Evolutionary conservation across 2,797 vertebrate species (phyloP), one percentile per base, ranked within the genome.

Genomic region (Sylvia borin): DNA sequence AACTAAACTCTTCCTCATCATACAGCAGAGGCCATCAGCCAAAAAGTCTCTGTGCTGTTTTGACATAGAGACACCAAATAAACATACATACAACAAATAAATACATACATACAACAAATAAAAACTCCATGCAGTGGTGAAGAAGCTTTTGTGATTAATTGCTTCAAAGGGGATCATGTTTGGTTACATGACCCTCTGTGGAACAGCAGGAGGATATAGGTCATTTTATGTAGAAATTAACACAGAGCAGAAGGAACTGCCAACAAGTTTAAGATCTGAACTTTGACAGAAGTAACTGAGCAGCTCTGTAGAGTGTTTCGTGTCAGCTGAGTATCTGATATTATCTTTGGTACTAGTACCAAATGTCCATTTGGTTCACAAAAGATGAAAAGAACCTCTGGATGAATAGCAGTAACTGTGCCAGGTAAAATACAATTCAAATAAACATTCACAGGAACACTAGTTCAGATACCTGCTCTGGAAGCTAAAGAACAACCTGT

Each of bases 301-400:
- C 62, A 81, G 47, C n/a, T 92, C 43, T 31, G 21, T 13, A 48
- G 43, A 31, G 19, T 85, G 89, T 85, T 95, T 93, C 94, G 91
- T 83, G 47, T 55, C 57, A 68, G 27, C 31, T 87, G 27, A 75
- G 73, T 48, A 42, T 78, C 71, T 86, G 91, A 94, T 92, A 34
- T 34, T 66, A 93, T 91, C 87, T 94, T 83, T 91, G 72, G 64
- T 89, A 61, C 64, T 66, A 34, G 82, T 72, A 85, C 87, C 85
- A 60, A 72, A 78, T 66, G 92, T 85, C 73, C 55, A n/a, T 79
- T 84, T 76, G 48, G 22, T 81, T 92, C 91, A 92, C 88, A 81
- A 85, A 92, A 88, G 92, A 94, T 95, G 73, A 94, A 91, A 94
- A 95, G 92, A 88, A 81, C 42, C 48, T 93, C 42, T 68, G 65